Base-by-base conservation (phyloP, 2,888 invertebrate species). In the Odontothrips loti region DNA sequence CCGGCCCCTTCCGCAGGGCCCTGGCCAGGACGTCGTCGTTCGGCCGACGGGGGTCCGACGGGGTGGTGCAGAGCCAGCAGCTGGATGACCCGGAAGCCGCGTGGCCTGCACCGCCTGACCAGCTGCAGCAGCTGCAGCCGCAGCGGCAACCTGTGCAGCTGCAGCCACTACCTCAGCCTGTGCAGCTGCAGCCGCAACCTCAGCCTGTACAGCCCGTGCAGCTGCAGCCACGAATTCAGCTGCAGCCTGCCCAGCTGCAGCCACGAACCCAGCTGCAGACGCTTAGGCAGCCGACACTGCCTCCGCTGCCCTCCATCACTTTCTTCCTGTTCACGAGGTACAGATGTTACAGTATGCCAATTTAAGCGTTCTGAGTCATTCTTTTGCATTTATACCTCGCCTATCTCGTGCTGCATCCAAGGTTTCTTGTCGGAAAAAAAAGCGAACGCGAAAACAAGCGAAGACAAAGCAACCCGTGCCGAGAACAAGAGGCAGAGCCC, bases 281-380 rank as follows among this genome's bases (percentile, higher is more conserved):
- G 63, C 63, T 9, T 8, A 23, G 11, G 58, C 58, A 17, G n/a
- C 58, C 58, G 0, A 17, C 17, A 15, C 17, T 58, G 11, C 58
- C 17, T 6, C 58, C 17, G 58, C 58, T 20, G 23, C 68, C 68
- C 27, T 27, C 68, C 27, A 75, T 75, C 23, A 75, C 68, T 1
- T 75, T 75, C 68, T 75, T 23, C 68, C 11, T 75, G 11, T 75
- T 75, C 68, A 75, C 68, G 23, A 75, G 68, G 68, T 75, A 48
- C 48, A 9, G 48, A 9, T 48, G 48, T 9, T 48, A 11, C 12
- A 48, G 12, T 11, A 48, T 48, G 9, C 48, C 10, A 48, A 48
- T 48, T 48, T 48, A 9, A 48, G 48, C 48, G 48, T 12, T 9
- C 48, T 11, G 48, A 9, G 48, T 48, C 48, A 48, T 12, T 9